Base-by-base conservation (phyloP, 1,140 invertebrate genomes). In the Cryptotermes secundus region DNA sequence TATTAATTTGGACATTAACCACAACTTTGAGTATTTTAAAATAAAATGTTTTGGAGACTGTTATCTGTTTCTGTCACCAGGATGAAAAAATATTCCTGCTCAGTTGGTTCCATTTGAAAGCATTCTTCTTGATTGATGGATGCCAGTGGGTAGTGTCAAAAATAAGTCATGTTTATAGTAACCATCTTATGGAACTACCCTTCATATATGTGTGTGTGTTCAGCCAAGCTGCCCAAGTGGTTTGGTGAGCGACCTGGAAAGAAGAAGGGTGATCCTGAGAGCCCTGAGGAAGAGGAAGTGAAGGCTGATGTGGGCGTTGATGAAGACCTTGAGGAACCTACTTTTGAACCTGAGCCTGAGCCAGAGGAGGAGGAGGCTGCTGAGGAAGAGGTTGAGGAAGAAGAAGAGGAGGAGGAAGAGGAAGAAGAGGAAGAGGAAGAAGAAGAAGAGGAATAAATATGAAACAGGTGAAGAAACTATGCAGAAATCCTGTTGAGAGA, bases 191-290 rank as follows among this genome's bases (percentile, higher is more conserved):
- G 38, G 59, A 79, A 84, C 6, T 81, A 38, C 34, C 12, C n/a
- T 81, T 34, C 10, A 26, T 81, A n/a, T n/a, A n/a, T 38, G 45
- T 26, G 2, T 34, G 10, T 82, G 10, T 81, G 14, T 53, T 14
- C 26, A 97, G 96, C 96, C 92, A 94, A 95, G 92, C 92, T 97
- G 90, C 96, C 96, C 87, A 97, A 97, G 90, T 97, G 96, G 96
- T 97, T 97, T 93, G 96, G 96, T 88, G 96, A 97, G 91, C 92
- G 96, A 90, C 96, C 96, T 85, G 96, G 96, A 92, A 97, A 97
- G 91, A 97, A 97, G 92, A 91, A 94, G 89, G 96, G 95, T 86
- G 96, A 96, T 85, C 94, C 94, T 86, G 96, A 97, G 86, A 96
- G 95, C 87, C 96, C 96, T 80, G 96, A 97, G 88, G 96, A 96